A percentile compares a stretch with the other conserved stretches of the same genome.
phyloP scores from a whole-genome alignment of 2,888 invertebrate species.

The Nymphalis c-album region DNA sequence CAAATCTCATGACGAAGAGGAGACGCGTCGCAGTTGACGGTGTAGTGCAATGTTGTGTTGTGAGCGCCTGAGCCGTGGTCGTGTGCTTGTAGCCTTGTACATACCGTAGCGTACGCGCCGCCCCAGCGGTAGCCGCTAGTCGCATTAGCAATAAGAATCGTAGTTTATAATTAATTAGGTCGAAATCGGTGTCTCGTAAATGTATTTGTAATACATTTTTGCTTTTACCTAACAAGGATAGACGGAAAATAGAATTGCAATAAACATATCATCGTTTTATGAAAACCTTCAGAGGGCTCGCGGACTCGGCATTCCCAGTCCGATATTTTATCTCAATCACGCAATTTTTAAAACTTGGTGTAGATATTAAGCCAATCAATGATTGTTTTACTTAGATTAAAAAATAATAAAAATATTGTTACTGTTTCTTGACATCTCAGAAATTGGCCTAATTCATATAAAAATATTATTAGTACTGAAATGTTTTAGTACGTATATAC shows the following conservation, averaged over 20 bases:
- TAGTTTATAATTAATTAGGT: constrained; percentile 6
- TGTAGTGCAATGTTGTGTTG: constrained; percentile 15
- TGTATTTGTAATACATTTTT: constrained; percentile 1
- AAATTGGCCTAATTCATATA: too few species aligned
- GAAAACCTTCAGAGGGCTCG: background rate
- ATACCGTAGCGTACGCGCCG: constrained; percentile 4
- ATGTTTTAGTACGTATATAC: too few species aligned
- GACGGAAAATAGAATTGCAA: background rate
- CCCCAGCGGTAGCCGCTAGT: background rate
- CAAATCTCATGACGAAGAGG: constrained; percentile 47
- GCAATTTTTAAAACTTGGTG: constrained; percentile 4
- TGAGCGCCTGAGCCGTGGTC: background rate
- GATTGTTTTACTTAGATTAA: background rate
- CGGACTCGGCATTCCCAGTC: background rate
- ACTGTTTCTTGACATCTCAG: background rate
- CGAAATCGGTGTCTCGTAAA: background rate
- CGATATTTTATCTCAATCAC: background rate
- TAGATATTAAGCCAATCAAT: background rate
- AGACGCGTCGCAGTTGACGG: constrained; percentile 6
- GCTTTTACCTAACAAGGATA: background rate
- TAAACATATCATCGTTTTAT: constrained; percentile 5
- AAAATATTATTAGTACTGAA: too few species aligned
- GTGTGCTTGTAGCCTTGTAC: constrained; percentile 2
- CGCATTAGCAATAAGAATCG: constrained; percentile 1
- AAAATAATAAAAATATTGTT: background rate